Base-by-base conservation (phyloP, 2,888 invertebrate genomes). In the Conchocele bisecta region DNA sequence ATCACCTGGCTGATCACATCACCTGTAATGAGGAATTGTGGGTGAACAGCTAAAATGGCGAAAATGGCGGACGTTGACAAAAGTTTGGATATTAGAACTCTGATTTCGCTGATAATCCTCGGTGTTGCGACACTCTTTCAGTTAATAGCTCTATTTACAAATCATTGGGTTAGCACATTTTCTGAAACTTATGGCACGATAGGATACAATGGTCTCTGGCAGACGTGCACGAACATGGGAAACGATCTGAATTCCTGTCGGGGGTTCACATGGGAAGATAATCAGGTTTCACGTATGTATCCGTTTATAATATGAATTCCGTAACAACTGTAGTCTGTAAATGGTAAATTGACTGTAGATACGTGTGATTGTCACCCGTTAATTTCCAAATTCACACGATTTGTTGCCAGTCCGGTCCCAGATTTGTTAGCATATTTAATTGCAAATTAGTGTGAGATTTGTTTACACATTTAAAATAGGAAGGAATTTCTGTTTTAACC, bases 211-310 rank as follows among this genome's bases (percentile, higher is more conserved):
- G 82, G 82, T 15, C 54, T 83, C 15, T 83, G 82, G 82, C 72
- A 74, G 33, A 78, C 68, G 4, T 83, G 82, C 64, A 65, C 79
- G 3, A 69, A 83, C 48, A 60, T 77, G 26, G 75, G 63, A 9
- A 42, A 53, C 15, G 59, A 63, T n/a, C 46, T 61, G 24, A 75
- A 70, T 39, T 51, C 69, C 20, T 83, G 82, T 53, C 56, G 71
- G 11, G 75, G 69, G n/a, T 83, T 83, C 50, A 48, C 72, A n/a
- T 83, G 83, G 83, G 76, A 74, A 48, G 83, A 83, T 57, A 64
- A 67, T 15, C 81, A 81, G 46, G 79, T 81, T 39, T 81, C 81
- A 20, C 81, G 83, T 83, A 78, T 75, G 83, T 75, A n/a, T n/a
- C n/a, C n/a, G n/a, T n/a, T n/a, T n/a, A n/a, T n/a, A n/a, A n/a